Conservation (phyloP, 1,140 invertebrate species). For the Pygmarrhopalites habei region DNA sequence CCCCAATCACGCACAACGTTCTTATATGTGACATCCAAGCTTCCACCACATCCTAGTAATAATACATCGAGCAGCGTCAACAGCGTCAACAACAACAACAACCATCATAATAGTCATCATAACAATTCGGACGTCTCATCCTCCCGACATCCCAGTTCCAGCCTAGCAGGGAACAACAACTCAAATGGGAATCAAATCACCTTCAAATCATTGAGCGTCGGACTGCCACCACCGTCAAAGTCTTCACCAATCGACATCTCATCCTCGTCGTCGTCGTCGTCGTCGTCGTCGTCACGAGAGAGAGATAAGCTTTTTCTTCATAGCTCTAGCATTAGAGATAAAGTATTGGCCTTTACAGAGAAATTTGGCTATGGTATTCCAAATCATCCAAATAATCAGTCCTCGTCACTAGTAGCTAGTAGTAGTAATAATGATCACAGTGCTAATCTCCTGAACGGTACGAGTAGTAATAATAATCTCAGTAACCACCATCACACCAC, state of each 20-base stretch:
- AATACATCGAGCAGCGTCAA: neutral
- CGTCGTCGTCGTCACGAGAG: neutral
- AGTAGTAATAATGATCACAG: neutral
- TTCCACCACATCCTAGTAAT: constrained; percentile 27
- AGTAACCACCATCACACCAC: constrained; percentile 8
- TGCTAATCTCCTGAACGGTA: neutral
- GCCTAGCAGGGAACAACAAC: no score
- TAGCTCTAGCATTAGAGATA: constrained; percentile 25
- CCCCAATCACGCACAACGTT: constrained; percentile 36
- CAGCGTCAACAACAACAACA: neutral
- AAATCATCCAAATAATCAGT: neutral
- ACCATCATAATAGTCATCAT: constrained; percentile 1
- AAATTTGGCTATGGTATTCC: constrained; percentile 36
- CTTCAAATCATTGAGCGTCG: constrained; percentile 6
- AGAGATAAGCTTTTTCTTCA: constrained; percentile 24
- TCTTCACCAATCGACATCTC: constrained; percentile 10
- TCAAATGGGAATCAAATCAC: neutral
- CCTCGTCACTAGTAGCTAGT: neutral
- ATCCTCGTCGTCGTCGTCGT: no score
- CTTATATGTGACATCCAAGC: constrained; percentile 38
- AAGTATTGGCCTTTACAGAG: constrained; percentile 35
- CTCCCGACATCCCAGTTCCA: neutral
- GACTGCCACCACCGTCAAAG: neutral
- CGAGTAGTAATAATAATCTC: neutral
- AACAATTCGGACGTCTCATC: neutral